Evolutionary conservation across 2,797 vertebrate species (phyloP), one percentile per base, ranked within the genome.

Genomic region (Aulostomus chinensis): DNA sequence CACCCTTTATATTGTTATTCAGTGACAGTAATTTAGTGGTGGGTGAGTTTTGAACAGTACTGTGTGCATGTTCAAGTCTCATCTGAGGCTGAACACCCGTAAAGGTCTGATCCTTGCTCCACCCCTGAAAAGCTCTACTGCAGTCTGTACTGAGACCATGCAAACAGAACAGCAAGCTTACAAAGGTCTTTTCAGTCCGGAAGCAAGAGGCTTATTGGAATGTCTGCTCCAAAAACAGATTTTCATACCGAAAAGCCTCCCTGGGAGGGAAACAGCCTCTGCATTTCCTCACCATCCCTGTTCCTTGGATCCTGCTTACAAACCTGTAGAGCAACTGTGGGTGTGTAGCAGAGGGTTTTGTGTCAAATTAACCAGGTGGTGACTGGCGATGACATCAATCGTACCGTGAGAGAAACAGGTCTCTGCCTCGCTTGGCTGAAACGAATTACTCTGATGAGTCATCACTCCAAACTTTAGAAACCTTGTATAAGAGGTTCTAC

Each of bases 171-270:
- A 58, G 48, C 35, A 51, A 68, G 41, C 15, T 74, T 58, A 62
- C 37, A 39, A 57, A 76, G 56, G 32, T 53, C 25, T 22, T 58
- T 56, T 67, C 34, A 68, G 71, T 78, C 74, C 54, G 41, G 67
- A 79, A 84, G 66, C 58, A 39, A 22, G 68, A 74, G 51, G 63
- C 70, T 64, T 64, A 35, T 17, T 48, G 65, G 68, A 80, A 76
- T 67, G 48, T 63, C 46, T 37, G 63, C 26, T 62, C 51, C 37
- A 62, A 58, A 77, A 58, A 39, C 48, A 58, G 58, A 78, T 55
- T 67, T 81, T 59, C 46, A 40, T 28, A 45, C 20, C 13, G 9
- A 41, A 63, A 84, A 72, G 55, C 60, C 35, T 16, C 45, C 72
- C 46, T 72, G 54, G 76, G 53, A 15, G 5, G 21, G 42, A 69